Evolutionary conservation across 2,888 invertebrate species (phyloP), one percentile per base, ranked within the genome.

Genomic region (Scotopteryx bipunctaria): DNA sequence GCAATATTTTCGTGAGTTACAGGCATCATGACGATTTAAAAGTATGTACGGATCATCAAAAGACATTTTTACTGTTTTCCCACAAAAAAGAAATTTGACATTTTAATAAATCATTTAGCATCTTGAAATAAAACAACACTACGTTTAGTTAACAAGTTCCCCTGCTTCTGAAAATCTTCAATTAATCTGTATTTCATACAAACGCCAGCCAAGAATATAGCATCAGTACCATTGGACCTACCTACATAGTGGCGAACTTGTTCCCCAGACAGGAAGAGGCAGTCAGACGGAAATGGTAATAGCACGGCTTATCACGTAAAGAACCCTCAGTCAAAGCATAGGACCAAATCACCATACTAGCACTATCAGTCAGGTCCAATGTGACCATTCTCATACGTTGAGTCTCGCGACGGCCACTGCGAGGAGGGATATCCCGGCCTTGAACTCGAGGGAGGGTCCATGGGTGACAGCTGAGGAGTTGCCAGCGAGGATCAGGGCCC

Each of bases 401-500:
- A 84, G 66, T 66, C 85, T 74, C 5, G 86, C 83, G n/a, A 89
- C 79, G 1, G 83, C 87, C 0, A 86, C 78, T 1, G 83, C 84
- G 6, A 89, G 69, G 1, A 89, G 57, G 0, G 85, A 82, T 41
- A 88, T 81, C 5, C 86, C 81, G 1, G 83, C 76, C 32, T 82
- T 82, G 3, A 87, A 63, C 19, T 76, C 69, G 1, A 76, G 36
- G 5, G 84, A 76, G 1, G 83, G 81, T 1, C 69, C 70, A 16
- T 71, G 58, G 57, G 83, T 73, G 0, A 78, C 71, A 16, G 92
- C 80, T 40, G 91, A 83, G 35, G 92, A 92, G 76, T 92, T 92
- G 5, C 93, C 93, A 0, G 92, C 87, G 14, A 93, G 81, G 64
- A 93, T 93, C 63, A 92, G 91, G 8, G 92, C 92, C 1, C 92